A percentile compares a stretch with the other conserved stretches of the same genome.
Evolutionary conservation across 2,888 invertebrate species (phyloP).

Genomic region (Aphodius sticticus): DNA sequence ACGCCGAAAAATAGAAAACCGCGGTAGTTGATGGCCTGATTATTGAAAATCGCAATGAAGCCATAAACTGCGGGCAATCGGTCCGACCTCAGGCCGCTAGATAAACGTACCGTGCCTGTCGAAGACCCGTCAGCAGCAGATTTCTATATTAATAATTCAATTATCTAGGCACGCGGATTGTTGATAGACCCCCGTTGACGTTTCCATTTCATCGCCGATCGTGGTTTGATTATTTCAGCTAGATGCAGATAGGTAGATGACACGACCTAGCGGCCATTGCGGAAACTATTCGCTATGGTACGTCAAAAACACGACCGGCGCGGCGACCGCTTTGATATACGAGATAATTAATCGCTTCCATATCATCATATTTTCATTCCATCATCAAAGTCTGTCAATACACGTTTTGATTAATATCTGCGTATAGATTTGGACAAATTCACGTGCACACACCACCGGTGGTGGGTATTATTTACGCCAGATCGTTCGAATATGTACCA

Average conservation of each 20-base stretch:
- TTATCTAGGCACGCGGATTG: constrained; percentile 25
- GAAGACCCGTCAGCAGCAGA: constrained; percentile 12
- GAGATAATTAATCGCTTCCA: constrained; percentile 55
- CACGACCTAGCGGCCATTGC: constrained; percentile 7
- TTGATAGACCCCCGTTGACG: background rate
- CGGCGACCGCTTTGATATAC: constrained; percentile 50
- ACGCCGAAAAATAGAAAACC: too few relatives aligned
- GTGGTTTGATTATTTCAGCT: background rate
- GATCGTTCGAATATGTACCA: too few relatives aligned
- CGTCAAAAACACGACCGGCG: constrained; percentile 44
- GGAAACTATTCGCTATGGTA: constrained; percentile 28
- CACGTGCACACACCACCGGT: background rate
- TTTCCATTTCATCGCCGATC: background rate
- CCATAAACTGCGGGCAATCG: background rate
- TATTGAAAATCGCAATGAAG: background rate
- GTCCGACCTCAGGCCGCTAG: background rate
- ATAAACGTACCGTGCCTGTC: background rate
- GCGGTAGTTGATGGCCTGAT: background rate
- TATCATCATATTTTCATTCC: constrained; percentile 53
- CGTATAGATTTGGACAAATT: constrained; percentile 32
- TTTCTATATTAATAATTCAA: constrained; percentile 37
- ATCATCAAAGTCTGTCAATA: constrained; percentile 54
- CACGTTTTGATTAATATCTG: constrained; percentile 50
- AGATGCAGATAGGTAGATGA: constrained; percentile 31
- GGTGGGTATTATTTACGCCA: too few relatives aligned